phyloP scores from a whole-genome alignment of 2,113 vertebrate species.

The Phaetusa simplex region DNA sequence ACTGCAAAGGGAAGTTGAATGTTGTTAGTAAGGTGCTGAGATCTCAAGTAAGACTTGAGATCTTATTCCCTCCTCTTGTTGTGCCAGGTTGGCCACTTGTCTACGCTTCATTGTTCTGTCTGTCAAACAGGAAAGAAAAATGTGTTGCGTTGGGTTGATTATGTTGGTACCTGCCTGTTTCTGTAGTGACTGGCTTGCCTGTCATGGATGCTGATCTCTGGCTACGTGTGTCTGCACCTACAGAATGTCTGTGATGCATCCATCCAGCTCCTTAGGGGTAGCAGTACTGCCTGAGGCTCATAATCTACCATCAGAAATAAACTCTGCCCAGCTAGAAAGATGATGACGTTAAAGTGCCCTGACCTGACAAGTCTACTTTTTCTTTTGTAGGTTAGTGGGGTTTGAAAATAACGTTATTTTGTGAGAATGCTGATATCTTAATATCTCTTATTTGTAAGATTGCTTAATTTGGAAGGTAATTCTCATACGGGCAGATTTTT shows the following conservation, averaged over 20 bases:
- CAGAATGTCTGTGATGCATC: background rate
- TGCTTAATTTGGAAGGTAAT: background rate
- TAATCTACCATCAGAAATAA: background rate
- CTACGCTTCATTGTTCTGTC: background rate
- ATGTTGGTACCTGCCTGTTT: accelerated
- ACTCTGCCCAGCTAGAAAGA: background rate
- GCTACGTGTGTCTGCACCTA: background rate
- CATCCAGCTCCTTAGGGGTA: background rate
- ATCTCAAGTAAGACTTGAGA: background rate
- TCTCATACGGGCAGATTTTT: background rate
- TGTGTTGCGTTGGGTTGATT: background rate
- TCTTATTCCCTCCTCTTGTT: background rate
- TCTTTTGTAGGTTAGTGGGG: background rate
- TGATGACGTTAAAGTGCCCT: background rate
- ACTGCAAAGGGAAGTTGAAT: background rate
- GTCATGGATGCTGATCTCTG: background rate
- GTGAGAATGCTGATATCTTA: background rate
- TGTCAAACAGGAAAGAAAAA: background rate
- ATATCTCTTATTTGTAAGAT: background rate
- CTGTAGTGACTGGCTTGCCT: background rate
- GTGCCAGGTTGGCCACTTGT: background rate
- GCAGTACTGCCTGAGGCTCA: background rate
- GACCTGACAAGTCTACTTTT: background rate
- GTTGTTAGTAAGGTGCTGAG: background rate
- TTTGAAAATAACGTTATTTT: background rate